These are phyloP conservation scores for Oegoconia quadripuncta DNA, from an alignment of 2,888 invertebrate genomes.

Conservation along the genomic window DNA sequence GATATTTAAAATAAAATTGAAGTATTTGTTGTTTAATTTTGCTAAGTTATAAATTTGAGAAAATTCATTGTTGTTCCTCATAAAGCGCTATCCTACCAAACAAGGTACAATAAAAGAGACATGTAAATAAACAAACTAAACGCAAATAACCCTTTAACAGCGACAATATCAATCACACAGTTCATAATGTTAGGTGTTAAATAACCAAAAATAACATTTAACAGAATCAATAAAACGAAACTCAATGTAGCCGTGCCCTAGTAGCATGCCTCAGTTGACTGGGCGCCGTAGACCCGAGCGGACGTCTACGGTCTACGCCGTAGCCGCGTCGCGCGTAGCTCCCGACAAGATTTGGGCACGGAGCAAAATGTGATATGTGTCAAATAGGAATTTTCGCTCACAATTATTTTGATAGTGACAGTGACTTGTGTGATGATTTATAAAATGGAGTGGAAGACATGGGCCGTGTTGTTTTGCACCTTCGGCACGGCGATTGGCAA, in stretches of 20 bases:
- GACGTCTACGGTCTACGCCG: constrained; percentile 43
- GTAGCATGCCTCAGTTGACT: constrained; percentile 59
- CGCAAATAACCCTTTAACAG: too few relatives aligned
- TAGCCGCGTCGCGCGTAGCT: constrained; percentile 15
- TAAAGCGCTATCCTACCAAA: too few relatives aligned
- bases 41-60: too few relatives aligned
- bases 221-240: constrained; percentile 73
- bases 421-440: constrained; percentile 32
- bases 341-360: constrained; percentile 13
- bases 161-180: background rate
- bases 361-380: constrained; percentile 45
- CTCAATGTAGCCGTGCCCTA: constrained; percentile 42
- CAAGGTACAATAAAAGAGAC: too few relatives aligned
- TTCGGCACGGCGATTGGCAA: constrained; percentile 48
- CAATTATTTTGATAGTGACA: constrained; percentile 34
- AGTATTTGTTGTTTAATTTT: too few relatives aligned
- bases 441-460: constrained; percentile 58
- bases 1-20: too few relatives aligned
- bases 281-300: constrained; percentile 52
- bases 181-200: constrained; percentile 47
- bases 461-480: constrained; percentile 37
- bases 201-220: constrained; percentile 75
- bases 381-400: constrained; percentile 31
- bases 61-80: too few relatives aligned
- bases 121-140: too few relatives aligned